Percentiles rank a stretch among this genome's conserved stretches.
Evolutionary conservation across 2,797 vertebrate species (phyloP).

Genomic region (Chloroceryle inda): DNA sequence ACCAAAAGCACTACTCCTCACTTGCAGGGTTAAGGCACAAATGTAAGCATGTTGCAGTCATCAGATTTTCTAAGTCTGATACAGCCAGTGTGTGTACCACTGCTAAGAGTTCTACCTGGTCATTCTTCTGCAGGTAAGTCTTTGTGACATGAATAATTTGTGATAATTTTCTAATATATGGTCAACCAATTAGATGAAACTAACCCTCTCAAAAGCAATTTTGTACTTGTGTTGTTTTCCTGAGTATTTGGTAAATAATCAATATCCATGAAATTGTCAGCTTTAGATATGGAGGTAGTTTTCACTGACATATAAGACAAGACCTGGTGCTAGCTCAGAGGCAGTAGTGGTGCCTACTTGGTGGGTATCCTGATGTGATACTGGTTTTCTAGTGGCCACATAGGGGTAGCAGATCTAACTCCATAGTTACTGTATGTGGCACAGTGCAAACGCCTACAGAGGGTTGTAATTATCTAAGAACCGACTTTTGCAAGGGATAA

Average conservation of each 20-base stretch:
- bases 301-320: neutral
- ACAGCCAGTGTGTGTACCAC: neutral
- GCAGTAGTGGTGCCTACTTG: neutral
- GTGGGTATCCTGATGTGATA: neutral
- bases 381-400: rapidly evolving
- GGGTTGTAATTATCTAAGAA: neutral
- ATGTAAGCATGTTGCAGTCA: neutral
- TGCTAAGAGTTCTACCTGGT: neutral
- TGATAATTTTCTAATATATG: neutral
- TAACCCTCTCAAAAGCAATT: neutral
- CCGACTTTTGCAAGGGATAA: neutral
- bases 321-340: neutral
- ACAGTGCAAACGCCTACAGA: neutral
- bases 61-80: neutral
- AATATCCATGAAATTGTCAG: neutral
- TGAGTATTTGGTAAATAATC: neutral
- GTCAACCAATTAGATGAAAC: neutral
- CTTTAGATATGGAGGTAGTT: neutral
- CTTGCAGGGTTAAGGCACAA: neutral
- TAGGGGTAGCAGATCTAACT: neutral
- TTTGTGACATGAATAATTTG: neutral
- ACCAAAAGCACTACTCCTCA: neutral
- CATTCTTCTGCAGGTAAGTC: neutral
- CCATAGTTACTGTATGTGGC: neutral
- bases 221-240: neutral